Conservation (phyloP, 37 sponge, comb jelly and placozoan species). For the Ephydatia muelleri region DNA sequence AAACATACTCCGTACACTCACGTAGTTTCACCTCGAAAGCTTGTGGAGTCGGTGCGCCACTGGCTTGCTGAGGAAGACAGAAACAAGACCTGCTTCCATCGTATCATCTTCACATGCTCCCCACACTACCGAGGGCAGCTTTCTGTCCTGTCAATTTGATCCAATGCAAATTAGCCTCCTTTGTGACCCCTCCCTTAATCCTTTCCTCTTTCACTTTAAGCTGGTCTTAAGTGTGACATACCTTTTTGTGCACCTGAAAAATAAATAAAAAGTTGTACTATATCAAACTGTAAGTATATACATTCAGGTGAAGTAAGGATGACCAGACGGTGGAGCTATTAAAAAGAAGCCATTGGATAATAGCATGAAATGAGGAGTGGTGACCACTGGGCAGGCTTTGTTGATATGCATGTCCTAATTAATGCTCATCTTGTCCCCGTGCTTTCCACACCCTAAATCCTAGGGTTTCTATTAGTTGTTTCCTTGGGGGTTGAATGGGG, state of each 20-base stretch:
- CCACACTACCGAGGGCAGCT: neutral
- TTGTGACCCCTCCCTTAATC: neutral
- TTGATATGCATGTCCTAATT: no score
- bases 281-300: conserved; percentile 5
- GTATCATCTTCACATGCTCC: neutral
- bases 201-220: neutral
- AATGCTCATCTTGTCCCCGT: no score
- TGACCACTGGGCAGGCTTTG: no score
- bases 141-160: neutral
- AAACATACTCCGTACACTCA: no score
- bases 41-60: neutral
- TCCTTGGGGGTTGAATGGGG: no score
- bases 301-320: conserved; percentile 8
- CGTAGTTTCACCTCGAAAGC: neutral
- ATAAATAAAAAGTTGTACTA: no score
- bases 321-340: neutral
- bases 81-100: neutral
- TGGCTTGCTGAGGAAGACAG: neutral
- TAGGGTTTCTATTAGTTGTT: no score
- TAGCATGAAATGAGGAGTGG: no score
- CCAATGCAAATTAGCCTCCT: neutral
- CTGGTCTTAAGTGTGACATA: neutral
- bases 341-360: neutral
- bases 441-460: no score
- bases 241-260: no score